These are phyloP conservation scores for Doris montereyensis DNA, from an alignment of 2,888 invertebrate species.

Conservation along the genomic window DNA sequence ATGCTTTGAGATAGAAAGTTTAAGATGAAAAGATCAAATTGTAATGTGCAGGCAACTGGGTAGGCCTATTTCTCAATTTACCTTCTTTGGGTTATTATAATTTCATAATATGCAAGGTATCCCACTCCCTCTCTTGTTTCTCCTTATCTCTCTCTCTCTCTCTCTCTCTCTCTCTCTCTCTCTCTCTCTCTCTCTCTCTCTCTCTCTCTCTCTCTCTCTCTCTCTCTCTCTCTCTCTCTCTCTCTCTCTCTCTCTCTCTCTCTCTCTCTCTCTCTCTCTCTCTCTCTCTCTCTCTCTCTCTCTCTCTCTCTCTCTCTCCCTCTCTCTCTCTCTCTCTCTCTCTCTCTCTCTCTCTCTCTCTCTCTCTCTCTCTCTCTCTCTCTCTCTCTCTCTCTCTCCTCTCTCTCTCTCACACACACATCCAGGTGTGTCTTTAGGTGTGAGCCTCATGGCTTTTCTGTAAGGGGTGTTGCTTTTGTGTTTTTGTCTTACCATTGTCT, in stretches of 20 bases:
- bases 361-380: constrained; percentile 18
- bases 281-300: background rate
- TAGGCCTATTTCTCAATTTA: no score
- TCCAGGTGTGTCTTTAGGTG: no score
- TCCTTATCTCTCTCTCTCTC: no score
- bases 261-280: background rate
- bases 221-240: constrained; percentile 14
- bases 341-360: constrained; percentile 16
- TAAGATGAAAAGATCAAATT: no score
- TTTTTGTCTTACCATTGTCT: no score
- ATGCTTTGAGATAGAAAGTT: no score
- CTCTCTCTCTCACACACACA: background rate
- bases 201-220: constrained; percentile 22
- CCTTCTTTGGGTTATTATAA: background rate
- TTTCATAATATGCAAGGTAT: background rate
- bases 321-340: constrained; percentile 18
- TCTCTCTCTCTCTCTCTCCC: constrained; percentile 2
- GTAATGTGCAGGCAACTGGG: no score
- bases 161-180: constrained; percentile 15
- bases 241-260: background rate
- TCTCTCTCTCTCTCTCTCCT: background rate
- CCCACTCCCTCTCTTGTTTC: background rate
- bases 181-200: background rate
- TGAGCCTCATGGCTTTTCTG: no score
- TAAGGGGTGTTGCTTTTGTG: no score